These are phyloP conservation scores for Tetrapedia diversipes DNA, from an alignment of 2,888 invertebrate species.

Conservation along the genomic window DNA sequence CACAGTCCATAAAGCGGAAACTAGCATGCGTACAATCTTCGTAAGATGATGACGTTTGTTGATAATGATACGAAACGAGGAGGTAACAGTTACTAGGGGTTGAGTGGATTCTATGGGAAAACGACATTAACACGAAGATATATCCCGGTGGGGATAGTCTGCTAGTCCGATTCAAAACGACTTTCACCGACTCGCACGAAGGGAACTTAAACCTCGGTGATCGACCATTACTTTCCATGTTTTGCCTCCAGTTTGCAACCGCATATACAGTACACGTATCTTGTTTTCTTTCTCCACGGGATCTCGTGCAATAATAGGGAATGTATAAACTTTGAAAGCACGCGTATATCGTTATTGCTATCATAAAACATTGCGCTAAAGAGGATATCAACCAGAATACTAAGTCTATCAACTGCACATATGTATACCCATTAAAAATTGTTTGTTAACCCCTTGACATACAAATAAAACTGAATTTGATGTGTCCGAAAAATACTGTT, in stretches of 20 bases:
- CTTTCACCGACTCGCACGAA: conserved; percentile 74
- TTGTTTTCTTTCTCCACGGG: background rate
- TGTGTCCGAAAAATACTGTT: no score
- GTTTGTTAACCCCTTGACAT: no score
- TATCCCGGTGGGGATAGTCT: conserved; percentile 60
- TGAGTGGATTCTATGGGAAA: conserved; percentile 73
- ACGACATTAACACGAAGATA: conserved; percentile 74
- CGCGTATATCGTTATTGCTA: background rate
- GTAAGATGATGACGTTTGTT: conserved; percentile 17
- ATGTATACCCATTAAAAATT: no score
- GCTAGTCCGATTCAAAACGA: conserved; percentile 70
- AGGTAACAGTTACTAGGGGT: background rate
- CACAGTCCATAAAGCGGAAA: conserved; percentile 42
- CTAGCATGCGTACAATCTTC: conserved; percentile 38
- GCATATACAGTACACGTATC: conserved; percentile 10
- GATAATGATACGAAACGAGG: background rate
- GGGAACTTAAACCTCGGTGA: conserved; percentile 63
- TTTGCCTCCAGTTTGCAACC: conserved; percentile 28
- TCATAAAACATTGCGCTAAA: background rate
- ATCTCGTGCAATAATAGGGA: conserved; percentile 6
- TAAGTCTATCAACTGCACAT: background rate
- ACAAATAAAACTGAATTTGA: no score
- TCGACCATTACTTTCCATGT: conserved; percentile 62
- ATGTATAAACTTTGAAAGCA: conserved; percentile 48
- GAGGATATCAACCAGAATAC: background rate